A percentile compares a stretch with the other conserved stretches of the same genome.
Evolutionary conservation across 2,888 invertebrate genomes (phyloP).

Genomic region (Philopedon plagiatum): DNA sequence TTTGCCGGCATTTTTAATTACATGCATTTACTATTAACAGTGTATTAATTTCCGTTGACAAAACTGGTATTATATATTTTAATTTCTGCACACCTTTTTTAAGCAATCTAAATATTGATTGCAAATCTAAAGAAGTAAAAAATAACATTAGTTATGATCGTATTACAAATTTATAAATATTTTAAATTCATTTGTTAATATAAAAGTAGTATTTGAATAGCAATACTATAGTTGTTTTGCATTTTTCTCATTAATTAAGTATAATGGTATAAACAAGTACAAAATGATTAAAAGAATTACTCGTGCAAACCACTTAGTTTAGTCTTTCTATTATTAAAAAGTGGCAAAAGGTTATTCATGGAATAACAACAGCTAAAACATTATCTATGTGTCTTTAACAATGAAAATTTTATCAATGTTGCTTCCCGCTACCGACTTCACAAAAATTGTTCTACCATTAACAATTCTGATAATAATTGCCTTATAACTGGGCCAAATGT

Average conservation of each 20-base stretch:
- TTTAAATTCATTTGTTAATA: constrained; percentile 29
- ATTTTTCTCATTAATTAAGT: constrained; percentile 47
- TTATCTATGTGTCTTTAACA: neutral
- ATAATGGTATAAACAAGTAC: constrained; percentile 44
- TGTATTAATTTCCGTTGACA: neutral
- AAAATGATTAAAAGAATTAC: constrained; percentile 47
- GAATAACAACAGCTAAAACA: neutral
- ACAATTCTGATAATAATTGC: constrained; percentile 17
- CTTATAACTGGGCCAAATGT: neutral
- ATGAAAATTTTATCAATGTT: neutral
- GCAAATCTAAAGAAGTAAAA: neutral
- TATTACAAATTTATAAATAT: constrained; percentile 10
- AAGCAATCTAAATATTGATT: neutral
- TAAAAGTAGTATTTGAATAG: constrained; percentile 6
- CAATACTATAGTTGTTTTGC: constrained; percentile 33
- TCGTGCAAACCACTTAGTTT: constrained; percentile 38
- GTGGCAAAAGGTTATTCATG: neutral
- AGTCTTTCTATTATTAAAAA: constrained; percentile 4
- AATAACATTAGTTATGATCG: neutral
- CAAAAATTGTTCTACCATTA: constrained; percentile 17
- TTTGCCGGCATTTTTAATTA: neutral
- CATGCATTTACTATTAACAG: neutral
- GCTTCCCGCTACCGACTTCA: constrained; percentile 2
- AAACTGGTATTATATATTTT: neutral
- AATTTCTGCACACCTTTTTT: neutral